These are phyloP conservation scores for Bursaphelenchus mucronatus DNA, from an alignment of 1,140 invertebrate genomes.

Conservation along the genomic window DNA sequence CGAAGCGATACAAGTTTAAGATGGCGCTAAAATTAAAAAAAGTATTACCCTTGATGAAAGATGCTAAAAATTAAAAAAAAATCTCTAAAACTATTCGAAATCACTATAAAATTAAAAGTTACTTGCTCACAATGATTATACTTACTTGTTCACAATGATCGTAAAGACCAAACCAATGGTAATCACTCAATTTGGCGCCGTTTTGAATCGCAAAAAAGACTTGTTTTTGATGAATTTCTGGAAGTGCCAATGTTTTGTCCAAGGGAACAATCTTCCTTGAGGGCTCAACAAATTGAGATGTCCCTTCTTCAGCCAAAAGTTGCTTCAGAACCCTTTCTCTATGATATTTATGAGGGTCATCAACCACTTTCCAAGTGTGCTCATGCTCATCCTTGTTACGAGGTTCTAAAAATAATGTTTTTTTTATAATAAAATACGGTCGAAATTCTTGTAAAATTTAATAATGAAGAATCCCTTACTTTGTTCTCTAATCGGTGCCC, in stretches of 20 bases:
- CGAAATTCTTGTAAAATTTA: too few relatives aligned
- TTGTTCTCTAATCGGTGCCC: too few relatives aligned
- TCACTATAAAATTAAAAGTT: neutral
- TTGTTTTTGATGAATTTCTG: conserved; percentile 35
- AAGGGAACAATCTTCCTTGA: conserved; percentile 23
- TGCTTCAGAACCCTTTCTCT: conserved; percentile 38
- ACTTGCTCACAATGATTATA: conserved; percentile 50
- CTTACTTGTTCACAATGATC: conserved; percentile 50
- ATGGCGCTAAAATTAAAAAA: conserved; percentile 35
- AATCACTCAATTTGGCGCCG: conserved; percentile 54
- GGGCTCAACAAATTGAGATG: conserved; percentile 29
- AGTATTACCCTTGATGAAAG: neutral
- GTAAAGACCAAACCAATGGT: conserved; percentile 54
- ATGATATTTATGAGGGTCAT: conserved; percentile 44
- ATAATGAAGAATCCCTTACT: too few relatives aligned
- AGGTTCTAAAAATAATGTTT: too few relatives aligned
- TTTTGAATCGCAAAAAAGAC: conserved; percentile 48
- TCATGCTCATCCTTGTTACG: too few relatives aligned
- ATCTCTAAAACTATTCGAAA: neutral
- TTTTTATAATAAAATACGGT: too few relatives aligned
- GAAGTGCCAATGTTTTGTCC: conserved; percentile 36
- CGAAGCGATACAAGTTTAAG: conserved; percentile 46
- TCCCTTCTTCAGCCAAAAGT: neutral
- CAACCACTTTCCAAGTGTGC: conserved; percentile 31
- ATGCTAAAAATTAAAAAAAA: conserved; percentile 8